phyloP scores from a whole-genome alignment of 2,888 invertebrate genomes.

The Exocentrus adspersus region DNA sequence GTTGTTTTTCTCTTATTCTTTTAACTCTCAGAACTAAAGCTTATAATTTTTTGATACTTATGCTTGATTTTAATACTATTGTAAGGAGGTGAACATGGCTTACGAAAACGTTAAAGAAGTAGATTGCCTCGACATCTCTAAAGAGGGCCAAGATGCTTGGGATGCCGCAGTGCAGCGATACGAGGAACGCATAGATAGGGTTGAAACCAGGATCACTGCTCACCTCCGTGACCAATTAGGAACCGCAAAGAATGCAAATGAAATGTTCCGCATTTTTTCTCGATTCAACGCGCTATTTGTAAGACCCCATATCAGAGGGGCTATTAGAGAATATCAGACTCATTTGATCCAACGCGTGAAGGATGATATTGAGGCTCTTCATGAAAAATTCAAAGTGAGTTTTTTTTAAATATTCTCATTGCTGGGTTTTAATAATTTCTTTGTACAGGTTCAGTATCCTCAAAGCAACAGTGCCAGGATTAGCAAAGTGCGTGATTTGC shows the following conservation, averaged over 20 bases:
- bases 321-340: conserved; percentile 98
- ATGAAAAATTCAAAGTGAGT: conserved; percentile 95
- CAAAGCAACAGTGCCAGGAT: conserved; percentile 93
- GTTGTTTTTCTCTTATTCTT: no score
- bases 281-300: conserved; percentile 99
- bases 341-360: conserved; percentile 98
- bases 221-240: conserved; percentile 97
- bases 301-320: conserved; percentile 97
- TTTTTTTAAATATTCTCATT: no score
- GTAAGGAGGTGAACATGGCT: conserved; percentile 82
- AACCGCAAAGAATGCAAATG: conserved; percentile 98
- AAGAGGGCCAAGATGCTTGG: conserved; percentile 97
- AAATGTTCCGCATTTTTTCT: conserved; percentile 99
- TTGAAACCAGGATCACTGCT: conserved; percentile 97
- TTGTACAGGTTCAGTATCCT: conserved; percentile 86
- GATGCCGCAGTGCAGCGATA: conserved; percentile 97
- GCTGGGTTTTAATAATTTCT: conserved; percentile 26
- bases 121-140: conserved; percentile 95
- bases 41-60: background rate
- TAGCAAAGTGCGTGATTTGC: conserved; percentile 92
- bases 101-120: conserved; percentile 99
- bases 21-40: no score
- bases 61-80: conserved; percentile 5
- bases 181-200: conserved; percentile 97
- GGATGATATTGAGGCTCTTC: conserved; percentile 97